phyloP scores from a whole-genome alignment of 2,888 invertebrate species.

The Ferrisia virgata region DNA sequence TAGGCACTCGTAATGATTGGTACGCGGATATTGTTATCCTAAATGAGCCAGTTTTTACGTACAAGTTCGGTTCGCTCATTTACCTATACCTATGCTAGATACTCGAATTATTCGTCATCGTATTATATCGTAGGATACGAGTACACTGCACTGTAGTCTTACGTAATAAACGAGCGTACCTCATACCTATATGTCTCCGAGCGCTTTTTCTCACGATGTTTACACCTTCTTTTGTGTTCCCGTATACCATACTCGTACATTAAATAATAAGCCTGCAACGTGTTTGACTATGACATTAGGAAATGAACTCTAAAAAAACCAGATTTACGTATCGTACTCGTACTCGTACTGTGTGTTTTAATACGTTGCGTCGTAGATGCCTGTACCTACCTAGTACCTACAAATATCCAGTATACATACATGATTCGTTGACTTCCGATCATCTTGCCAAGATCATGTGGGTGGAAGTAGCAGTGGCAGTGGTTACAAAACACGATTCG shows the following conservation, averaged over 20 bases:
- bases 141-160: neutral
- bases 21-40: neutral
- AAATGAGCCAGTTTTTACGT: conserved; percentile 6
- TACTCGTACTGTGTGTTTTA: no score
- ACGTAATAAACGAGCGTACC: neutral
- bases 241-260: no score
- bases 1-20: no score
- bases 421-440: neutral
- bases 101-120: neutral
- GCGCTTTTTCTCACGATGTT: neutral
- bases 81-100: no score
- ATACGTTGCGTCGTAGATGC: no score
- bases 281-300: conserved; percentile 13
- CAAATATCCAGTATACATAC: neutral
- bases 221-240: neutral
- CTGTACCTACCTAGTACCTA: no score
- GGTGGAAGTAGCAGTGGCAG: neutral
- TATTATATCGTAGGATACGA: no score
- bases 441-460: neutral
- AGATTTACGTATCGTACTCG: neutral
- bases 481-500: neutral
- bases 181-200: neutral
- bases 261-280: neutral
- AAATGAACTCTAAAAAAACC: conserved; percentile 20
- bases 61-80: neutral